Evolutionary conservation across 2,888 invertebrate genomes (phyloP).

Genomic region (Metopia argyrocephala): DNA sequence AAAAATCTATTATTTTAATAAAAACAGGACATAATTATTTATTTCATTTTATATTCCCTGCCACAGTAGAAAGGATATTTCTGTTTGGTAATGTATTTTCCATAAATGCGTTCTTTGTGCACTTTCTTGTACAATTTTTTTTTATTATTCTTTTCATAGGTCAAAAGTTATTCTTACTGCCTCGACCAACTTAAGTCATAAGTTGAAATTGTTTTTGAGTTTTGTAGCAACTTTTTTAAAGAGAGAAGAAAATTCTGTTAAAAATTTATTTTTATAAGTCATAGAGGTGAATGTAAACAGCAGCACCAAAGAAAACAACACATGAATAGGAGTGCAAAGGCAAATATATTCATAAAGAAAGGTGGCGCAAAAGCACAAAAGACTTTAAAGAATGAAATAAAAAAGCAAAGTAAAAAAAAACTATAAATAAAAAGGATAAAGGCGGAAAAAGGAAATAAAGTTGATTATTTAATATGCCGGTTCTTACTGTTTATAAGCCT

Average conservation of each 20-base stretch:
- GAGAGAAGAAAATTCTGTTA: constrained; percentile 19
- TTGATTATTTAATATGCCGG: constrained; percentile 50
- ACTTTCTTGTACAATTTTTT: constrained; percentile 21
- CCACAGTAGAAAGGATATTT: not conserved
- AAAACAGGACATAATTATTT: too few relatives aligned
- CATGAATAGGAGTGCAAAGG: not conserved
- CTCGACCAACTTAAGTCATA: constrained; percentile 11
- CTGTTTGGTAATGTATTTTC: constrained; percentile 5
- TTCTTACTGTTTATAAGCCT: constrained; percentile 40
- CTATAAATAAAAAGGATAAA: not conserved
- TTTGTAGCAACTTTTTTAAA: not conserved
- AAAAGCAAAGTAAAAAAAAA: not conserved
- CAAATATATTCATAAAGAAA: not conserved
- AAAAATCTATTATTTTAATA: too few relatives aligned
- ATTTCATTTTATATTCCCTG: not conserved
- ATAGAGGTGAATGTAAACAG: constrained; percentile 47
- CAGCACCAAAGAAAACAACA: not conserved
- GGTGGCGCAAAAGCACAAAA: not conserved
- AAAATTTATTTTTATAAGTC: constrained; percentile 44
- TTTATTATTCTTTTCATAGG: constrained; percentile 2
- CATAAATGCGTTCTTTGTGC: constrained; percentile 36
- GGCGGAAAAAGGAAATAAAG: constrained; percentile 33
- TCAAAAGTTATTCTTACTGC: constrained; percentile 28
- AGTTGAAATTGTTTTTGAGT: constrained; percentile 27
- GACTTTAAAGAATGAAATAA: not conserved